phyloP scores from a whole-genome alignment of 1,140 invertebrate species.

The Epicauta chinensis region DNA sequence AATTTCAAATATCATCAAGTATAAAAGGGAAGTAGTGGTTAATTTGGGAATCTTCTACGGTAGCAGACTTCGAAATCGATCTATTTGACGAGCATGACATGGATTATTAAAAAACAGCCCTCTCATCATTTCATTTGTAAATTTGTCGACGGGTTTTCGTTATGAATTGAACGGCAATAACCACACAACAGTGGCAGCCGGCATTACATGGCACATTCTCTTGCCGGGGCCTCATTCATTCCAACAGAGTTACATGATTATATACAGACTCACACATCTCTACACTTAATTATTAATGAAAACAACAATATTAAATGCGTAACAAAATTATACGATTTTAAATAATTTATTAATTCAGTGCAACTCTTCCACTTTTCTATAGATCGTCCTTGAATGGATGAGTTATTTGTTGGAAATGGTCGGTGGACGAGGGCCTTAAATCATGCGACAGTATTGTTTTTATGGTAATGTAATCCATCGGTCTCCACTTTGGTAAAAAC shows the following conservation, averaged over 20 bases:
- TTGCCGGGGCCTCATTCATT: conserved; percentile 1
- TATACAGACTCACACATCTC: not conserved
- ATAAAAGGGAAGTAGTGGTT: too few species aligned
- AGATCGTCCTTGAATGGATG: conserved; percentile 3
- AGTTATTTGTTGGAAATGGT: conserved; percentile 27
- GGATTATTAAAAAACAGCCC: conserved; percentile 21
- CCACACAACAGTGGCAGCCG: conserved; percentile 20
- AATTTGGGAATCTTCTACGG: too few species aligned
- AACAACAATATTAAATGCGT: not conserved
- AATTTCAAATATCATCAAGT: too few species aligned
- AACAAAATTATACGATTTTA: not conserved
- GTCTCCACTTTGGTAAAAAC: conserved; percentile 20
- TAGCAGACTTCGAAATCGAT: too few species aligned
- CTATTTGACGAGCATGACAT: conserved; percentile 9
- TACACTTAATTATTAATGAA: not conserved
- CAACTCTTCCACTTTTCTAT: not conserved
- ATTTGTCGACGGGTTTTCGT: conserved; percentile 13
- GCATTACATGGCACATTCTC: conserved; percentile 19
- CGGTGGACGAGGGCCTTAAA: conserved; percentile 18
- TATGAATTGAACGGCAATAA: conserved; percentile 10
- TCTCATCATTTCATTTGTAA: conserved; percentile 20
- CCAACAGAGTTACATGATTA: not conserved
- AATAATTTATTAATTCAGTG: not conserved
- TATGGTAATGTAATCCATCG: conserved; percentile 30
- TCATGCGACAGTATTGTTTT: conserved; percentile 33